Base-by-base conservation (phyloP, 2,113 vertebrate species). In the Ciconia boyciana region DNA sequence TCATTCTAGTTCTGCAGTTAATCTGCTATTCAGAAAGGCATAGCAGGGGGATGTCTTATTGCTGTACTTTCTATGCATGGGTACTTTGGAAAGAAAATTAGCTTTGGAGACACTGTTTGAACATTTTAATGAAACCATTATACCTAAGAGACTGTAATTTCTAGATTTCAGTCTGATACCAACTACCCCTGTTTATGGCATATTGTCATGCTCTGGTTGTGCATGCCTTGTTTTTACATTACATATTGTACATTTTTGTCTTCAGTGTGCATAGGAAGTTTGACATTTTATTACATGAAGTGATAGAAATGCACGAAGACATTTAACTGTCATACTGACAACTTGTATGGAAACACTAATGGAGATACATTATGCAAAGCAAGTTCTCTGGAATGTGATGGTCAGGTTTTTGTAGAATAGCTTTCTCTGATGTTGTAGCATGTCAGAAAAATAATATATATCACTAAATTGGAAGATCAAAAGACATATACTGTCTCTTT, bases 21-120 rank as follows among this genome's bases (percentile, higher is more conserved):
- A 95, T 97, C 89, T 95, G 76, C 85, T 97, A 96, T 97, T 97
- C 96, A 96, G 92, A 96, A 96, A 98, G 80, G 91, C 96, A 97
- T 93, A 96, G 91, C 87, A 96, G 89, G 89, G 87, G 91, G 89
- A 96, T 97, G 93, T 92, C 94, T 97, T 94, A 96, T 93, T 94
- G 84, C 89, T 95, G 24, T 93, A 83, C 81, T 96, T 92, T 92
- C 74, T 94, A 64, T 93, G 96, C 95, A 89, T 95, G 89, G 86
- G 52, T 92, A 95, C 93, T 96, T 94, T 83, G 90, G 87, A 91
- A 96, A 86, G 95, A 94, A 97, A 96, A 96, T 96, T 90, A 90
- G 83, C 89, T 95, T 84, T 82, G 85, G 92, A 94, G 94, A 93
- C 90, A 90, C 65, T 75, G 66, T 72, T 94, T 78, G 96, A 93